Evolutionary conservation across 2,888 invertebrate genomes (phyloP).

Genomic region (Pterostichus niger): DNA sequence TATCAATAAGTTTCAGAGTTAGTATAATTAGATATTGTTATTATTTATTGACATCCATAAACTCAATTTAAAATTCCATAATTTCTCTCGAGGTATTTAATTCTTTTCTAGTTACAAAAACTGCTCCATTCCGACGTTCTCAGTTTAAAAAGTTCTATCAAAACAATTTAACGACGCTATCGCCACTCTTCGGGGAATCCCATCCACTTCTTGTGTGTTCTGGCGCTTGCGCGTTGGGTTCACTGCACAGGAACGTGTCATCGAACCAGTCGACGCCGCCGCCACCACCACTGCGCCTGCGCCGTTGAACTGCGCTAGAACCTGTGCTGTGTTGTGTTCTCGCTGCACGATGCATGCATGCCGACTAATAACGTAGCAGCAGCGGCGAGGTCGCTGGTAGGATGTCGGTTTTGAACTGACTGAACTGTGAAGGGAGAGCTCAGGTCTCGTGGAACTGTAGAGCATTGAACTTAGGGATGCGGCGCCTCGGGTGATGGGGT

Average conservation of each 20-base stretch:
- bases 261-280: slow-evolving; percentile 34
- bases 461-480: no score
- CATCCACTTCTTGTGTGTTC: slow-evolving; percentile 35
- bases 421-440: not conserved
- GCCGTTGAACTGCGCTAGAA: slow-evolving; percentile 4
- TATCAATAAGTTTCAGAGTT: no score
- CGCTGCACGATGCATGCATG: slow-evolving; percentile 9
- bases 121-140: no score
- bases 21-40: no score
- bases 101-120: no score
- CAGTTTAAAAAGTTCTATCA: no score
- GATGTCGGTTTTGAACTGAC: slow-evolving; percentile 3
- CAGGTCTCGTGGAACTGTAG: not conserved
- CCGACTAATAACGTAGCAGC: slow-evolving; percentile 3
- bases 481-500: no score
- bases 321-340: slow-evolving; percentile 10
- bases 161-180: slow-evolving; percentile 4
- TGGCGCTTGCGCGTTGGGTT: slow-evolving; percentile 19
- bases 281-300: not conserved
- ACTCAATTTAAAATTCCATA: no score
- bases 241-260: slow-evolving; percentile 52
- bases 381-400: not conserved
- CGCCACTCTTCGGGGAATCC: slow-evolving; percentile 22
- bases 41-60: no score
- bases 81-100: no score